Evolutionary conservation across 2,797 vertebrate species (phyloP).

Genomic region (Petrocephalus schoutedeni): DNA sequence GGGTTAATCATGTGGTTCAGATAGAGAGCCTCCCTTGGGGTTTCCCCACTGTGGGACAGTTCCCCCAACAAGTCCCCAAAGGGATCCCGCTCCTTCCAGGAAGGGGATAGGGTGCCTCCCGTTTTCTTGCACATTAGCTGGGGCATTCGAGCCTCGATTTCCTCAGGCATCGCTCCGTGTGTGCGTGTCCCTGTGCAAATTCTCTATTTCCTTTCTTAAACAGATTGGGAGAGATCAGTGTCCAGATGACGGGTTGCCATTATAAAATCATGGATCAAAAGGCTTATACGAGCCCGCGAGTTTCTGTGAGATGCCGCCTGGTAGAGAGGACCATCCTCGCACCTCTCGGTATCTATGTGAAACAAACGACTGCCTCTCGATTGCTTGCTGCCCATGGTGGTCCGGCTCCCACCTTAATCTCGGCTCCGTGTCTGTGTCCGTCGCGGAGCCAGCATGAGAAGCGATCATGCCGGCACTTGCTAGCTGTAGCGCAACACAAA

Average conservation of each 20-base stretch:
- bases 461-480: not conserved
- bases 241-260: not conserved
- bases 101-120: too few species aligned
- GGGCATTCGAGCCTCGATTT: not conserved
- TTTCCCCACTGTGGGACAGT: too few species aligned
- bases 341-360: not conserved
- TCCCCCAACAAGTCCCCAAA: too few species aligned
- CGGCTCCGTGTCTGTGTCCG: too few species aligned
- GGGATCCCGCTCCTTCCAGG: too few species aligned
- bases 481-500: not conserved
- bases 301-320: not conserved
- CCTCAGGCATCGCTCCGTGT: not conserved
- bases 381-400: not conserved
- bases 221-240: not conserved
- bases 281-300: not conserved
- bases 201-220: not conserved
- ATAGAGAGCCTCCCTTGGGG: not conserved
- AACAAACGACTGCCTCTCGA: not conserved
- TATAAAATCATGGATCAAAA: slow-evolving; percentile 1
- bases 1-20: not conserved
- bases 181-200: not conserved
- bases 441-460: not conserved
- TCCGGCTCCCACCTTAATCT: not conserved
- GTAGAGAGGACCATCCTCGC: not conserved
- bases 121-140: not conserved